Evolutionary conservation across 2,888 invertebrate species (phyloP).

Genomic region (Platerodrilus igneus): DNA sequence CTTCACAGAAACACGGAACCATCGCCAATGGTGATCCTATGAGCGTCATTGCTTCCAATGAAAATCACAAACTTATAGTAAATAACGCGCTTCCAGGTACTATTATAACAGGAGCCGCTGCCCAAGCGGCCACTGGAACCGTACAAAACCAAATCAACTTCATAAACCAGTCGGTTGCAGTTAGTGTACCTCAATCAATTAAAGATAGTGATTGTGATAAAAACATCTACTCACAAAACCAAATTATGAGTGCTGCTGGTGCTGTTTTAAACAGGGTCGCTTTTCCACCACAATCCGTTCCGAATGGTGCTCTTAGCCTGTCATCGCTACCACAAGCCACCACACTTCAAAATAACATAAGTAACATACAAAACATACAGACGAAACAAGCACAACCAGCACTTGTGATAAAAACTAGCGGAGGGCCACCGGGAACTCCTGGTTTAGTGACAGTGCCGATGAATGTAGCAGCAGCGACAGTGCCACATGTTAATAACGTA

Average conservation of each 20-base stretch:
- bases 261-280: constrained; percentile 54
- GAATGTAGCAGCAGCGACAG: constrained; percentile 58
- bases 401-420: constrained; percentile 46
- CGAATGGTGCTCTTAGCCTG: constrained; percentile 67
- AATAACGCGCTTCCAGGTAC: constrained; percentile 35
- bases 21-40: constrained; percentile 57
- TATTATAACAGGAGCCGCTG: constrained; percentile 37
- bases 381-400: constrained; percentile 46
- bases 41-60: constrained; percentile 41
- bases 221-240: constrained; percentile 54
- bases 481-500: constrained; percentile 49
- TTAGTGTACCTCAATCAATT: constrained; percentile 33
- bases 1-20: constrained; percentile 57
- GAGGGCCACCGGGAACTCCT: constrained; percentile 44
- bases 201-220: constrained; percentile 54
- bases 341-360: constrained; percentile 48
- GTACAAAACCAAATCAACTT: constrained; percentile 35
- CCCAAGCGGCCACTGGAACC: constrained; percentile 39
- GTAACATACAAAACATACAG: constrained; percentile 43
- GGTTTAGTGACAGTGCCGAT: constrained; percentile 62
- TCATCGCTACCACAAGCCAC: constrained; percentile 45
- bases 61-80: constrained; percentile 41
- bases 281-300: constrained; percentile 60
- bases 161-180: constrained; percentile 14
- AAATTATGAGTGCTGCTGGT: constrained; percentile 48